phyloP scores from a whole-genome alignment of 2,797 vertebrate species.

The Sitta carolinensis region DNA sequence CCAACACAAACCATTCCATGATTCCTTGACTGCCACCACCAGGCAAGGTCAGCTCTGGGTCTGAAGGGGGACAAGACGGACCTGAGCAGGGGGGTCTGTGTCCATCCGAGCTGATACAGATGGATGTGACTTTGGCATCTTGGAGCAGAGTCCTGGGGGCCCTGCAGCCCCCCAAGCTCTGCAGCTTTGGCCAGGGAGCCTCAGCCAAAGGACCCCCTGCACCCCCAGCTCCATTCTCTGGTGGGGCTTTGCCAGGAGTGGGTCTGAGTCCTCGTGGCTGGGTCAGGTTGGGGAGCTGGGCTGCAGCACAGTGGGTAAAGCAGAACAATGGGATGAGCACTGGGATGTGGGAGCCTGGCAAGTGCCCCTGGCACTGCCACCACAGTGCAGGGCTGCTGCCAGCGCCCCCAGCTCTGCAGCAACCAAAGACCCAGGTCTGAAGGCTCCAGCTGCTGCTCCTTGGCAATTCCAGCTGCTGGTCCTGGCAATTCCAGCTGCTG shows the following conservation, averaged over 20 bases:
- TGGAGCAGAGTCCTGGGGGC: neutral
- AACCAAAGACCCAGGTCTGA: rapidly evolving
- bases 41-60: neutral
- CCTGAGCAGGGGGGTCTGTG: neutral
- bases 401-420: neutral
- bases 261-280: neutral
- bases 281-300: neutral
- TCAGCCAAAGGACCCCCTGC: neutral
- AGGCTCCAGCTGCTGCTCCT: neutral
- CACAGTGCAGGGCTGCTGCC: rapidly evolving
- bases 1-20: neutral
- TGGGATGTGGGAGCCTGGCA: neutral
- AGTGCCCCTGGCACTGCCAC: neutral
- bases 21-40: neutral
- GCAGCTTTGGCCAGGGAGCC: neutral
- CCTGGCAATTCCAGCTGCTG: neutral
- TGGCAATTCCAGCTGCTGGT: neutral
- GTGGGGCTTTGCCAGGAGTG: neutral
- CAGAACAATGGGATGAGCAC: neutral
- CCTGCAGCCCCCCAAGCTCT: neutral
- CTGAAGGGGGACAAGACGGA: neutral
- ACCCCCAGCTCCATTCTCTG: rapidly evolving
- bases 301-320: neutral
- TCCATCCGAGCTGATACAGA: rapidly evolving
- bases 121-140: neutral